Percentiles rank a stretch among this genome's conserved stretches.
Conservation (phyloP, 2,113 vertebrate genomes). For the Triplophysa tibetana region DNA sequence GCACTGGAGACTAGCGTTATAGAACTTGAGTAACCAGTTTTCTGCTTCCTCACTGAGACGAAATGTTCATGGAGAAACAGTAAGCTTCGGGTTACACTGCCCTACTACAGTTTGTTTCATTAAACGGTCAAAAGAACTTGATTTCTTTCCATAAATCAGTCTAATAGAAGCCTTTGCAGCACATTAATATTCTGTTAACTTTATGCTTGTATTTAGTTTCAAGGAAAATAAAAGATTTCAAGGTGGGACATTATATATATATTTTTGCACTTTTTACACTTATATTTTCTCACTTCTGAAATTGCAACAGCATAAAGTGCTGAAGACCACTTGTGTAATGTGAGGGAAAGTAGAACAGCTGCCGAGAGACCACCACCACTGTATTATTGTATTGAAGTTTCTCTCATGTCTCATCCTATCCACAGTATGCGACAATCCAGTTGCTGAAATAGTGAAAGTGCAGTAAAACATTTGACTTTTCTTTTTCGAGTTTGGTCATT, state of each 20-base stretch:
- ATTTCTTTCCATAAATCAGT: not conserved
- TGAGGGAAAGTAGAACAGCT: not conserved
- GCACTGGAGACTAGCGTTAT: conserved; percentile 49
- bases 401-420: not conserved
- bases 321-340: not conserved
- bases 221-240: not conserved
- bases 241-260: too few species aligned
- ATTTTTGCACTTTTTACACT: not conserved
- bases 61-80: conserved; percentile 36
- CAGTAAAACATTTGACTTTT: not conserved
- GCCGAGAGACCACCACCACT: not conserved
- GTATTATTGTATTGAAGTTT: not conserved
- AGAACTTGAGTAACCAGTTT: conserved; percentile 72
- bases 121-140: not conserved
- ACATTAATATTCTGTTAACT: not conserved
- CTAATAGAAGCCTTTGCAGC: not conserved
- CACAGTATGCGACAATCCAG: not conserved
- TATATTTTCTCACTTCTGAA: too few species aligned
- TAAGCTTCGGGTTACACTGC: conserved; percentile 38
- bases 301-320: not conserved
- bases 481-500: not conserved
- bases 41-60: conserved; percentile 61
- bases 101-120: not conserved
- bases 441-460: not conserved
- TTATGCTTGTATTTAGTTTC: not conserved